phyloP scores from a whole-genome alignment of 37 sponge, comb jelly and placozoan species.

The Bolinopsis microptera region DNA sequence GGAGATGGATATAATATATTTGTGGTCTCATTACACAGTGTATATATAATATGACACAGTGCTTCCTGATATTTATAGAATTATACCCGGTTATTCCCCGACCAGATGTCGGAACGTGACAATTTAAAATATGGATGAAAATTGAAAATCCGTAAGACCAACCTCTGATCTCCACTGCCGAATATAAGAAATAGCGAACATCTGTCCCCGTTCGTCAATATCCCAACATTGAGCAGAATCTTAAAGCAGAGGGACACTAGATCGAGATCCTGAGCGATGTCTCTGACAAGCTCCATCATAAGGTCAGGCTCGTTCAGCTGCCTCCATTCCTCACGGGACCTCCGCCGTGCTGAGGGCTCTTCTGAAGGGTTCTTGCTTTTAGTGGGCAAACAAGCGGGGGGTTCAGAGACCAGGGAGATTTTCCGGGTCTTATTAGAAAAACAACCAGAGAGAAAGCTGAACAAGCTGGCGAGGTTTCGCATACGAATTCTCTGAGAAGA shows the following conservation, averaged over 20 bases:
- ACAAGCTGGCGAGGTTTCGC: not conserved
- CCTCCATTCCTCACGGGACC: conserved; percentile 67
- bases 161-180: conserved; percentile 71
- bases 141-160: no score
- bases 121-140: no score
- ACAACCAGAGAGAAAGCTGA: not conserved
- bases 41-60: no score
- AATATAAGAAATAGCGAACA: conserved; percentile 89
- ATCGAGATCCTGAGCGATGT: conserved; percentile 83
- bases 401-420: not conserved
- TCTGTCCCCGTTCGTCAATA: conserved; percentile 82
- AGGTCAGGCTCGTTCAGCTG: conserved; percentile 72
- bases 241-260: conserved; percentile 83
- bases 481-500: not conserved
- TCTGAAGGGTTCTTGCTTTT: not conserved
- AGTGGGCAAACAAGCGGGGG: no score
- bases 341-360: conserved; percentile 29
- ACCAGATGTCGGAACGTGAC: no score
- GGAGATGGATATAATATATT: no score
- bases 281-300: conserved; percentile 82
- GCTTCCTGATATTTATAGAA: no score
- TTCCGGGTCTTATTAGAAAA: not conserved
- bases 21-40: no score
- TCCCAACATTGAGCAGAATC: conserved; percentile 80
- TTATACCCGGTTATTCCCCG: no score